Evolutionary conservation across 2,888 invertebrate genomes (phyloP).

Genomic region (Ophioninae sp.): DNA sequence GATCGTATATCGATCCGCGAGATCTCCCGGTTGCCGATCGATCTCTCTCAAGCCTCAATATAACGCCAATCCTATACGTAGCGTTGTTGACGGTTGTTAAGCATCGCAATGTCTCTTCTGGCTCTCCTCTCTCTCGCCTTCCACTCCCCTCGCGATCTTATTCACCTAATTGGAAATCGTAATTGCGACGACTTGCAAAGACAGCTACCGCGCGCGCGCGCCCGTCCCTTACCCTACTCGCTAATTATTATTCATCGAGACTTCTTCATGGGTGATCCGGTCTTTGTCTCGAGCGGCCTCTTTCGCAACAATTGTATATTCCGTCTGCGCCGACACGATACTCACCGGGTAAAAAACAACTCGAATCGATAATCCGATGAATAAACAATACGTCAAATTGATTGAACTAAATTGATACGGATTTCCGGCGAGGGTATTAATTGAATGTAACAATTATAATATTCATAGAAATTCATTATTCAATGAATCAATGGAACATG

Average conservation of each 20-base stretch:
- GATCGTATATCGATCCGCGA: slow-evolving; percentile 72
- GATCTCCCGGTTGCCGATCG: slow-evolving; percentile 70
- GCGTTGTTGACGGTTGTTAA: slow-evolving; percentile 43
- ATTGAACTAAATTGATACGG: too few relatives aligned
- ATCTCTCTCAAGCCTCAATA: slow-evolving; percentile 56
- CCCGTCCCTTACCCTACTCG: slow-evolving; percentile 28
- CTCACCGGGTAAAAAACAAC: background rate
- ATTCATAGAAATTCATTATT: background rate
- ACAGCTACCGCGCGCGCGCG: slow-evolving; percentile 8
- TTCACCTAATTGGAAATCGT: slow-evolving; percentile 62
- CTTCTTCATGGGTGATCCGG: slow-evolving; percentile 59
- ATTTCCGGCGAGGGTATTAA: too few relatives aligned
- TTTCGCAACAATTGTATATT: background rate
- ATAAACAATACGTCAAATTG: too few relatives aligned
- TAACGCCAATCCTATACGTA: slow-evolving; percentile 48
- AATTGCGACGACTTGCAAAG: slow-evolving; percentile 52
- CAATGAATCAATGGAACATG: background rate
- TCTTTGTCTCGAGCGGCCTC: slow-evolving; percentile 22
- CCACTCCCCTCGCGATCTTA: slow-evolving; percentile 19
- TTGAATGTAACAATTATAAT: too few relatives aligned
- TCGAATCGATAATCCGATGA: background rate
- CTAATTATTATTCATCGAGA: slow-evolving; percentile 60
- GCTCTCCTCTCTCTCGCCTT: background rate
- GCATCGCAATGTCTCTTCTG: slow-evolving; percentile 42
- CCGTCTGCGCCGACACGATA: background rate